These are phyloP conservation scores for Ophion obscuratus DNA, from an alignment of 2,888 invertebrate species.

Conservation along the genomic window DNA sequence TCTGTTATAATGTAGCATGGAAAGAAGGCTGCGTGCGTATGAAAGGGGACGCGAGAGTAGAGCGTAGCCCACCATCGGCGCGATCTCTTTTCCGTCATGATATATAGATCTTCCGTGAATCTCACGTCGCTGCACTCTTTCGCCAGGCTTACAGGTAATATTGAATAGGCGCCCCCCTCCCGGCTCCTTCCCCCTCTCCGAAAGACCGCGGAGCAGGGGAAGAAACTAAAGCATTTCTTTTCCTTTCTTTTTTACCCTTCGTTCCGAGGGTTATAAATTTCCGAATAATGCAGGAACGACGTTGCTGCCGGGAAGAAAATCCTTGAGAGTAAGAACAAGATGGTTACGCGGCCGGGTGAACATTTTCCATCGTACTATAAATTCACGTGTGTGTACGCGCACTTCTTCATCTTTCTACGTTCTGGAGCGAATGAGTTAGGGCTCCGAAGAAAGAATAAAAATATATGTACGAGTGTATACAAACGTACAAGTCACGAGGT, in stretches of 20 bases:
- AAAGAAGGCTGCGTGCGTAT: background rate
- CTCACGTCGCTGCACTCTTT: constrained; percentile 27
- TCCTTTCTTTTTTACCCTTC: constrained; percentile 70
- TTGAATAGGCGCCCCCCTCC: constrained; percentile 70
- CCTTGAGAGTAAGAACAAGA: constrained; percentile 23
- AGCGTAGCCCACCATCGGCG: constrained; percentile 11
- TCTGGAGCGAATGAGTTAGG: constrained; percentile 10
- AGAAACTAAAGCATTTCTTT: constrained; percentile 54
- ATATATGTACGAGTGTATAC: background rate
- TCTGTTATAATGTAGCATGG: constrained; percentile 1
- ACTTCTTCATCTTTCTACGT: constrained; percentile 19
- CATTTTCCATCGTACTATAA: constrained; percentile 30
- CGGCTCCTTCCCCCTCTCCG: too few species aligned
- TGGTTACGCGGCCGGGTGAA: constrained; percentile 5
- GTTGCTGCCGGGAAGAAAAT: constrained; percentile 44
- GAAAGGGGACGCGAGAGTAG: constrained; percentile 4
- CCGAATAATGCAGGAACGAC: constrained; percentile 72
- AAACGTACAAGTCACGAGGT: background rate
- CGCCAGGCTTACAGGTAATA: constrained; percentile 49
- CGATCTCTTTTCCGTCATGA: constrained; percentile 46
- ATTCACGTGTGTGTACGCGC: constrained; percentile 1
- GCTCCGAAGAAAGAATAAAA: background rate
- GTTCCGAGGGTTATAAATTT: constrained; percentile 76
- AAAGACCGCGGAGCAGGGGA: constrained; percentile 67
- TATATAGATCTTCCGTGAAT: constrained; percentile 64